phyloP scores from a whole-genome alignment of 2,797 vertebrate species.

The Clarias pachynema region DNA sequence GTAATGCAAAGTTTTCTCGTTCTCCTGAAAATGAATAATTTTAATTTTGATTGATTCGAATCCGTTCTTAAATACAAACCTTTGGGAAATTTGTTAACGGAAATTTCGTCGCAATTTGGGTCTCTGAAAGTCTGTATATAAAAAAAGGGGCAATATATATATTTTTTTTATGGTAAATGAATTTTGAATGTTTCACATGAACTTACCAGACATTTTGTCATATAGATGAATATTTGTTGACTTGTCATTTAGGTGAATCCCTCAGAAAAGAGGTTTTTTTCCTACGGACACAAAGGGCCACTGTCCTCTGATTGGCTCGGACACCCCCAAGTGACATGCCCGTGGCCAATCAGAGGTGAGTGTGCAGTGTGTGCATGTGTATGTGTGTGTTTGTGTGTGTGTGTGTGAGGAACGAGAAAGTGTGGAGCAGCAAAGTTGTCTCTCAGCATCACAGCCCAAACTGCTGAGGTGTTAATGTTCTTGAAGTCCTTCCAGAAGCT shows the following conservation, averaged over 20 bases:
- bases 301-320: slow-evolving; percentile 84
- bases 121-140: not conserved
- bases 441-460: slow-evolving; percentile 57
- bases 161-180: slow-evolving; percentile 5
- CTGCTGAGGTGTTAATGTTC: slow-evolving; percentile 66
- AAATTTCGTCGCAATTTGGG: not conserved
- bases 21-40: not conserved
- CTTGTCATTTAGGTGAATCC: slow-evolving; percentile 78
- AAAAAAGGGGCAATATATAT: not conserved
- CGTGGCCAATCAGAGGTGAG: slow-evolving; percentile 86
- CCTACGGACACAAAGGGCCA: slow-evolving; percentile 78
- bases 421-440: slow-evolving; percentile 50
- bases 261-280: slow-evolving; percentile 72
- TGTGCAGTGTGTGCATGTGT: slow-evolving; percentile 56
- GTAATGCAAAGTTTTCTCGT: not conserved
- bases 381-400: slow-evolving; percentile 36
- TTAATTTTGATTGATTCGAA: too few species aligned
- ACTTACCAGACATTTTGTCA: slow-evolving; percentile 60
- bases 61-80: not conserved
- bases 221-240: slow-evolving; percentile 50
- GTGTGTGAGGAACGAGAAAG: slow-evolving; percentile 25
- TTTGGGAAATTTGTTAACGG: not conserved
- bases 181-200: slow-evolving; percentile 14
- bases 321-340: slow-evolving; percentile 83
- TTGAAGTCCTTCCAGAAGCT: slow-evolving; percentile 61